These are phyloP conservation scores for Pangasius mekongensis DNA, from an alignment of 2,797 vertebrate genomes.

Conservation along the genomic window DNA sequence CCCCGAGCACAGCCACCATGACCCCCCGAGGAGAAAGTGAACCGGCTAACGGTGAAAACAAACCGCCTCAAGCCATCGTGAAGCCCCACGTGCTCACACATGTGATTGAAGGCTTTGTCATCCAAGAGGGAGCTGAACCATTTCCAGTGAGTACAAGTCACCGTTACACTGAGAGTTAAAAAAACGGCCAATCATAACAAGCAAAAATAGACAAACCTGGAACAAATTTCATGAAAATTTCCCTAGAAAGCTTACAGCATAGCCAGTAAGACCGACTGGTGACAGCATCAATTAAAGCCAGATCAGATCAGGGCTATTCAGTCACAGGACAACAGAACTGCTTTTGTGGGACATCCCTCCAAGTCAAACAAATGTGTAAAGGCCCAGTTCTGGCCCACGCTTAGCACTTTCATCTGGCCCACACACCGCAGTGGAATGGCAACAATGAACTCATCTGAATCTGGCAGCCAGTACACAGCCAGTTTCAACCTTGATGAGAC, in stretches of 20 bases:
- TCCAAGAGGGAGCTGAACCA: conserved; percentile 96
- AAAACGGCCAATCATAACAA: neutral
- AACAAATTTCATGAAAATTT: neutral
- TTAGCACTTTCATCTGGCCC: neutral
- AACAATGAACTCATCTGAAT: conserved; percentile 14
- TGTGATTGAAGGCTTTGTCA: conserved; percentile 98
- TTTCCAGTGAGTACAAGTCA: conserved; percentile 84
- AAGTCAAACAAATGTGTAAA: conserved; percentile 29
- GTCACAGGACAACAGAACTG: neutral
- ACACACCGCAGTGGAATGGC: conserved; percentile 8
- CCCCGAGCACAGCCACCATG: conserved; percentile 69
- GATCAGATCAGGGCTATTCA: neutral
- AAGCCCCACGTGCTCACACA: conserved; percentile 98
- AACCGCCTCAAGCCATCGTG: conserved; percentile 95
- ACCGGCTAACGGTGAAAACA: conserved; percentile 90
- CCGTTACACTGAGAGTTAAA: neutral
- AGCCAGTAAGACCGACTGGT: neutral
- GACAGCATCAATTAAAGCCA: neutral
- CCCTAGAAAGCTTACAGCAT: neutral
- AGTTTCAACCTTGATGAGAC: neutral
- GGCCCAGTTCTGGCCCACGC: neutral
- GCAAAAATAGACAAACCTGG: neutral
- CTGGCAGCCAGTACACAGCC: conserved; percentile 11
- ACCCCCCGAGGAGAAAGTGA: conserved; percentile 82
- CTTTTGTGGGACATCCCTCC: conserved; percentile 1